phyloP scores from a whole-genome alignment of 2,797 vertebrate genomes.

The Lagocephalus sceleratus region DNA sequence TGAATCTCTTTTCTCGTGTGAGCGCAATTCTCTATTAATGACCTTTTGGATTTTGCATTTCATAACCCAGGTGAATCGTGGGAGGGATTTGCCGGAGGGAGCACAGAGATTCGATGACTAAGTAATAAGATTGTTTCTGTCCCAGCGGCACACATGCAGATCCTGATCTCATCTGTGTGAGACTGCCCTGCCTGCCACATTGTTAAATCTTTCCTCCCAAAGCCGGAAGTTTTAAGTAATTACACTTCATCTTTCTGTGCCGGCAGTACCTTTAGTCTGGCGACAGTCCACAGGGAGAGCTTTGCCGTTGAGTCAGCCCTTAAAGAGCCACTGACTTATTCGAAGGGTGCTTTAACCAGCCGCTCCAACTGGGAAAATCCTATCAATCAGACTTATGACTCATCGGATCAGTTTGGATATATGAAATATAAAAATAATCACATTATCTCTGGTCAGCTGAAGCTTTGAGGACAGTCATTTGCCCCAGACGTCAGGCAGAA shows the following conservation, averaged over 20 bases:
- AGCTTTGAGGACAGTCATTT: too few relatives aligned
- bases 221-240: slow-evolving; percentile 44
- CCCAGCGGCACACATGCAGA: slow-evolving; percentile 5
- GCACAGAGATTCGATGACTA: slow-evolving; percentile 4
- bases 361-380: slow-evolving; percentile 46
- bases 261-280: slow-evolving; percentile 29
- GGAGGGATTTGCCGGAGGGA: slow-evolving; percentile 23
- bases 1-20: slow-evolving; percentile 35
- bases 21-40: slow-evolving; percentile 30
- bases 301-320: slow-evolving; percentile 33
- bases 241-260: slow-evolving; percentile 33
- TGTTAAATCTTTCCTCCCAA: slow-evolving; percentile 21
- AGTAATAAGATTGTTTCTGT: slow-evolving; percentile 19
- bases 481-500: too few relatives aligned
- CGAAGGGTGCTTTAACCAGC: slow-evolving; percentile 59
- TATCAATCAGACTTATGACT: slow-evolving; percentile 45
- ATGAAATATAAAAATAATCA: too few relatives aligned
- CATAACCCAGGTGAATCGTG: slow-evolving; percentile 29
- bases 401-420: slow-evolving; percentile 12
- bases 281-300: slow-evolving; percentile 38
- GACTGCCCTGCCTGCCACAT: background rate
- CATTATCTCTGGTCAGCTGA: too few relatives aligned
- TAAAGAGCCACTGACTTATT: slow-evolving; percentile 69
- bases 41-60: slow-evolving; percentile 38
- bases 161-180: slow-evolving; percentile 21